phyloP scores from a whole-genome alignment of 2,797 vertebrate genomes.

The Orientallactaga sibirica region DNA sequence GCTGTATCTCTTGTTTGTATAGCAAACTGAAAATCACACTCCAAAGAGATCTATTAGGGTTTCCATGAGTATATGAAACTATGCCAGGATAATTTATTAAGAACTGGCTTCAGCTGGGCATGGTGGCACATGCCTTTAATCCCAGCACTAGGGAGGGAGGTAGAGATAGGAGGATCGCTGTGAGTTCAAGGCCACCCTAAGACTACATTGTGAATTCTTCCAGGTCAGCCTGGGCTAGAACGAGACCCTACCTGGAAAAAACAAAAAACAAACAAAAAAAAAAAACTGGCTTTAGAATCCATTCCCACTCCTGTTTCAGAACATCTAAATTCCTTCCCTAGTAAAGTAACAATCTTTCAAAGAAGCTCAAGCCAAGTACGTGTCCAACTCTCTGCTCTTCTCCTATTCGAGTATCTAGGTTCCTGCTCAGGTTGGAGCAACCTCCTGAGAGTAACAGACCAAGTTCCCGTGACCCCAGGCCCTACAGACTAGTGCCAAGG shows the following conservation, averaged over 20 bases:
- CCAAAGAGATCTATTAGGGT: background rate
- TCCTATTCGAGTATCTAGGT: rapidly evolving
- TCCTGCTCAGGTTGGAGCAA: slow-evolving; percentile 32
- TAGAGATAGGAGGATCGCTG: background rate
- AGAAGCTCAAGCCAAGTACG: slow-evolving; percentile 12
- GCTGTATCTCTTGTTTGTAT: background rate
- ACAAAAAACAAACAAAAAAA: background rate
- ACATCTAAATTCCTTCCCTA: background rate
- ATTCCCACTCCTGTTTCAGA: slow-evolving; percentile 20
- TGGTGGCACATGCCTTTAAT: background rate
- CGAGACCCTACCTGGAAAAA: background rate
- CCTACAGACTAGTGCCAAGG: background rate
- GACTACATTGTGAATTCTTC: background rate
- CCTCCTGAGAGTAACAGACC: slow-evolving; percentile 14
- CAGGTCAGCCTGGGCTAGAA: background rate
- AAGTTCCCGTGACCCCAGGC: slow-evolving; percentile 50
- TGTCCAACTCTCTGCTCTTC: slow-evolving; percentile 43
- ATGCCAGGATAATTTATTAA: background rate
- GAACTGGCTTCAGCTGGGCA: background rate
- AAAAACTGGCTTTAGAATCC: background rate
- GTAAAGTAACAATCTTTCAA: slow-evolving; percentile 43
- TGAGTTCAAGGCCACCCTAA: background rate
- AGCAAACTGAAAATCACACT: background rate
- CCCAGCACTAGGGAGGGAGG: background rate
- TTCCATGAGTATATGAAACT: background rate